Base-by-base conservation (phyloP, 2,888 invertebrate species). In the Dorcus hopei region DNA sequence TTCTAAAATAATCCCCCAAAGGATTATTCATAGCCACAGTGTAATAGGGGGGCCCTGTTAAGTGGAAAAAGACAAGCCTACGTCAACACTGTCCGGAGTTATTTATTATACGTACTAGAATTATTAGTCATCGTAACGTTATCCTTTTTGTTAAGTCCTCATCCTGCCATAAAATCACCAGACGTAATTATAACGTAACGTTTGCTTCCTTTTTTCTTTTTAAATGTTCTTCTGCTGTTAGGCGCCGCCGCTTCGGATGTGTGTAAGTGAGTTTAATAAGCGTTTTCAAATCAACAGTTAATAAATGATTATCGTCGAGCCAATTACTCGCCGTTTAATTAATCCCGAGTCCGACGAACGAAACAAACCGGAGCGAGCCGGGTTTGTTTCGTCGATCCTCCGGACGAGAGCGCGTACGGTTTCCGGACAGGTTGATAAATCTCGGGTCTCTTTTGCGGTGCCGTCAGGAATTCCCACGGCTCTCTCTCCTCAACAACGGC, bases 361-460 rank as follows among this genome's bases (percentile, higher is more conserved):
- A 54, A 54, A 54, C 49, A 19, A 19, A 19, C 19, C 19, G 19
- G 54, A 54, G 54, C 42, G 39, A 54, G 54, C 48, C 16, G 19
- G 19, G 19, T 26, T 26, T 26, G 1, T 54, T 54, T 48, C 49
- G 49, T 54, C 49, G 49, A 55, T 55, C 54, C 54, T 33, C 40
- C 9, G 14, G n/a, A 49, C 49, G 9, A 52, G 45, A 38, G 19
- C 41, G 38, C 45, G 61, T 52, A 58, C 56, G 61, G 62, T 66
- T 66, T 65, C 65, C 67, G 38, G 64, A 64, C 65, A 59, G 59
- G 61, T 65, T 62, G 62, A 66, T 66, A 66, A 66, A 66, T 66
- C 66, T 65, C 49, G 56, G 53, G 26, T 52, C 54, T 59, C 58
- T 62, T 64, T 63, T 64, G 61, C 26, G 26, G 26, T 61, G 56